Conservation (phyloP, 2,888 invertebrate species). For the Metellina segmentata region DNA sequence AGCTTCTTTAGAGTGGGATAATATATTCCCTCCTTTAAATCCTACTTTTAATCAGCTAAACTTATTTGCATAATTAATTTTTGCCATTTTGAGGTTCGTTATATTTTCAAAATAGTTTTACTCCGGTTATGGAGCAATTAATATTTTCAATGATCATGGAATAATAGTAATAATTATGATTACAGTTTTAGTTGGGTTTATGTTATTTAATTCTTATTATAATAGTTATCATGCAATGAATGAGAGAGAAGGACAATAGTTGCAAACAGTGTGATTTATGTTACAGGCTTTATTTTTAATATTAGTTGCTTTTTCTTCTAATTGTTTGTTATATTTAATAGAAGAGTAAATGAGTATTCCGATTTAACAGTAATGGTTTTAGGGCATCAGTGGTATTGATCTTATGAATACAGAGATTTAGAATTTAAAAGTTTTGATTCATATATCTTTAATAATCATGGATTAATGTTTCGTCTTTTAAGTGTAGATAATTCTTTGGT, state of each 20-base stretch:
- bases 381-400: conserved; percentile 84
- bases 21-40: conserved; percentile 77
- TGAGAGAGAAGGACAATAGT: conserved; percentile 78
- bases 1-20: conserved; percentile 83
- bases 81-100: conserved; percentile 78
- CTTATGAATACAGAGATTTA: conserved; percentile 86
- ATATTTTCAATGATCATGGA: conserved; percentile 79
- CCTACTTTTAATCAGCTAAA: conserved; percentile 78
- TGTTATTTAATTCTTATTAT: conserved; percentile 70
- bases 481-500: conserved; percentile 86
- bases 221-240: conserved; percentile 44
- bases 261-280: conserved; percentile 76
- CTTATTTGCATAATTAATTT: conserved; percentile 83
- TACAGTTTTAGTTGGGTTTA: conserved; percentile 78
- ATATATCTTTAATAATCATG: conserved; percentile 83
- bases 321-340: conserved; percentile 67
- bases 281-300: conserved; percentile 75
- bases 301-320: conserved; percentile 77
- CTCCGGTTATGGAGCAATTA: conserved; percentile 79
- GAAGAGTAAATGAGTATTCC: conserved; percentile 71
- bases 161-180: conserved; percentile 79
- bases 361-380: conserved; percentile 53
- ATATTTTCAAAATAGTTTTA: conserved; percentile 79
- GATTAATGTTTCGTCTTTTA: conserved; percentile 84
- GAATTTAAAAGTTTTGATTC: conserved; percentile 85